A percentile compares a stretch with the other conserved stretches of the same genome.
Evolutionary conservation across 2,113 vertebrate genomes (phyloP).

Genomic region (Indri indri): DNA sequence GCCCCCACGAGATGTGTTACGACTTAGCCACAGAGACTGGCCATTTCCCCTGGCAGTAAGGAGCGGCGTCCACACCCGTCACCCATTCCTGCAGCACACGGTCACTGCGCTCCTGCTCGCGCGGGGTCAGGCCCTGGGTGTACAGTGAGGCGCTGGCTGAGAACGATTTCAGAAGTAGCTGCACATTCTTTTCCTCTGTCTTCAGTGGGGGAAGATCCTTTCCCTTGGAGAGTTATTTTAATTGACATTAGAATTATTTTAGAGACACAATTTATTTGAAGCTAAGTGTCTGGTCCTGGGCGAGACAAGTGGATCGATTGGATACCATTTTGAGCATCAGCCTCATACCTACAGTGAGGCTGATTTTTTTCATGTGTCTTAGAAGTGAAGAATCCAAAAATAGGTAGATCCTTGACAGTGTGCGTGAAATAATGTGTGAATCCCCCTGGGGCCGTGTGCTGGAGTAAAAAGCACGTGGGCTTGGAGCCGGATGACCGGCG

Average conservation of each 20-base stretch:
- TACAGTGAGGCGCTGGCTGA: no score
- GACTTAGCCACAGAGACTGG: not conserved
- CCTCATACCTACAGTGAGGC: not conserved
- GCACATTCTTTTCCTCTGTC: not conserved
- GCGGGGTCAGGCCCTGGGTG: not conserved
- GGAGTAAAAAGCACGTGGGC: not conserved
- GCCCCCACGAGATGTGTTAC: not conserved
- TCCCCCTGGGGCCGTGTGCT: not conserved
- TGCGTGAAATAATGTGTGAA: not conserved
- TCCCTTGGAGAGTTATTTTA: not conserved
- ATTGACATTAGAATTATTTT: not conserved
- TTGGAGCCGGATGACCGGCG: not conserved
- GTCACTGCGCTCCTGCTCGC: accelerated
- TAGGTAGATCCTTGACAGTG: not conserved
- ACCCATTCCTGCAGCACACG: not conserved
- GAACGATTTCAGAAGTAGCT: not conserved
- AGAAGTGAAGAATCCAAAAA: not conserved
- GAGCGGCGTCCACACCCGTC: no score
- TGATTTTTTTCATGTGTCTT: not conserved
- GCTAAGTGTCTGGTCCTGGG: not conserved
- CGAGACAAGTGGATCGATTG: not conserved
- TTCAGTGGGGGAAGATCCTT: not conserved
- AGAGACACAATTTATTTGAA: not conserved
- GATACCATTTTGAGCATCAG: not conserved
- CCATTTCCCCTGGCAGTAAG: not conserved